Percentiles rank a stretch among this genome's conserved stretches.
These are phyloP conservation scores for Cryptoblepharus egeriae DNA, from an alignment of 2,797 vertebrate genomes.

Conservation along the genomic window DNA sequence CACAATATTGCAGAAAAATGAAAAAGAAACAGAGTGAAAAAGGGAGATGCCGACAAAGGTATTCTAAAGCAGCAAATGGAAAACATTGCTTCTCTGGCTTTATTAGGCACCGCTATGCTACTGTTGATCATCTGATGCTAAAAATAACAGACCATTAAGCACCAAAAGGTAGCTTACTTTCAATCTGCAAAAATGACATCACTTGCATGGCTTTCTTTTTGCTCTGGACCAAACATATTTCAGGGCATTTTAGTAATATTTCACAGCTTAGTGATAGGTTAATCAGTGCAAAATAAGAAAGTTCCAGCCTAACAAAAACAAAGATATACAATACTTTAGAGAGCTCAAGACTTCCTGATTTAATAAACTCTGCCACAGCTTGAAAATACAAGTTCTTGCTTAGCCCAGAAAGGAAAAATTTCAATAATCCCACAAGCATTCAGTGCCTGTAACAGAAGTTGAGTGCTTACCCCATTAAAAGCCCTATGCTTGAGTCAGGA, in stretches of 20 bases:
- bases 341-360: no score
- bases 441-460: no score
- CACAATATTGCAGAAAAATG: constrained; percentile 60
- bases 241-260: not conserved
- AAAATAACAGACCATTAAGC: constrained; percentile 56
- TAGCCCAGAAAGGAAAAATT: no score
- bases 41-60: constrained; percentile 48
- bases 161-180: constrained; percentile 39
- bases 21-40: constrained; percentile 46
- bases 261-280: not conserved
- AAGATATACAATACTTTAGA: not conserved
- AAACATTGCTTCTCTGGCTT: constrained; percentile 49
- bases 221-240: not conserved
- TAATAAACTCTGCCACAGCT: no score
- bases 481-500: no score
- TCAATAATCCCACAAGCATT: no score
- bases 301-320: not conserved
- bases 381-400: no score
- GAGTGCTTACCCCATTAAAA: no score
- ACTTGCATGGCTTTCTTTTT: constrained; percentile 39
- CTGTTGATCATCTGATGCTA: constrained; percentile 40
- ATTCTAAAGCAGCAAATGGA: constrained; percentile 54
- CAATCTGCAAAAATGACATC: constrained; percentile 41
- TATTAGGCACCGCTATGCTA: constrained; percentile 23
- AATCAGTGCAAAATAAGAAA: constrained; percentile 18